A percentile compares a stretch with the other conserved stretches of the same genome.
Evolutionary conservation across 2,797 vertebrate species (phyloP).

Genomic region (Nothura maculosa): DNA sequence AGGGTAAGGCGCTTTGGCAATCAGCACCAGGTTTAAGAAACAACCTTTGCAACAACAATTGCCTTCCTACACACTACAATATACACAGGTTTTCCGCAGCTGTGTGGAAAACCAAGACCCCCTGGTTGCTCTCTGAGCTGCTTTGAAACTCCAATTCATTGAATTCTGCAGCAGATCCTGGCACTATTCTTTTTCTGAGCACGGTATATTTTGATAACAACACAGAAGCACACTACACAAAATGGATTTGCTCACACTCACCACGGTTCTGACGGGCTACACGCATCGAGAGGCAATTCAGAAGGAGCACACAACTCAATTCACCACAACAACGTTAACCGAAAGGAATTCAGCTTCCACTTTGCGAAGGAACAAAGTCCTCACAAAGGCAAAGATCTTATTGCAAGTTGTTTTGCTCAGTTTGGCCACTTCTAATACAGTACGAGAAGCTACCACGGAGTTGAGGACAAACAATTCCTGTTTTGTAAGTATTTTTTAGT

Average conservation of each 20-base stretch:
- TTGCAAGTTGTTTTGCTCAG: constrained; percentile 41
- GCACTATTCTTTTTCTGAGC: constrained; percentile 37
- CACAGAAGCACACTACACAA: not conserved
- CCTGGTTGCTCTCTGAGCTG: constrained; percentile 52
- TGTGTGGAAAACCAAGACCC: constrained; percentile 35
- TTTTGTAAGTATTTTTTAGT: constrained; percentile 15
- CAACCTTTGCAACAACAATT: not conserved
- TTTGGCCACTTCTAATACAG: not conserved
- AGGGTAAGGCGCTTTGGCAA: constrained; percentile 68
- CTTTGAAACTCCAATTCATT: constrained; percentile 44
- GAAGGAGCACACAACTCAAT: constrained; percentile 22
- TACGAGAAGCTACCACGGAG: constrained; percentile 18
- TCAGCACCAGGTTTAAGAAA: constrained; percentile 69
- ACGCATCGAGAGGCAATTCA: not conserved
- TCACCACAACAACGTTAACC: constrained; percentile 5
- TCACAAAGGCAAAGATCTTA: constrained; percentile 45
- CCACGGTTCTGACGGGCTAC: constrained; percentile 23
- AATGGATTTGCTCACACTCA: constrained; percentile 37
- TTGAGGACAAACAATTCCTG: constrained; percentile 14
- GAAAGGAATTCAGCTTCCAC: constrained; percentile 9
- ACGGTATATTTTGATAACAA: constrained; percentile 57
- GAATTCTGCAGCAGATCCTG: constrained; percentile 52
- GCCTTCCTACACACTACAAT: not conserved
- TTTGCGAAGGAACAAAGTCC: not conserved
- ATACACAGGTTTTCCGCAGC: not conserved